These are phyloP conservation scores for Ptychadena robeensis DNA, from an alignment of 2,797 vertebrate genomes.

Conservation along the genomic window DNA sequence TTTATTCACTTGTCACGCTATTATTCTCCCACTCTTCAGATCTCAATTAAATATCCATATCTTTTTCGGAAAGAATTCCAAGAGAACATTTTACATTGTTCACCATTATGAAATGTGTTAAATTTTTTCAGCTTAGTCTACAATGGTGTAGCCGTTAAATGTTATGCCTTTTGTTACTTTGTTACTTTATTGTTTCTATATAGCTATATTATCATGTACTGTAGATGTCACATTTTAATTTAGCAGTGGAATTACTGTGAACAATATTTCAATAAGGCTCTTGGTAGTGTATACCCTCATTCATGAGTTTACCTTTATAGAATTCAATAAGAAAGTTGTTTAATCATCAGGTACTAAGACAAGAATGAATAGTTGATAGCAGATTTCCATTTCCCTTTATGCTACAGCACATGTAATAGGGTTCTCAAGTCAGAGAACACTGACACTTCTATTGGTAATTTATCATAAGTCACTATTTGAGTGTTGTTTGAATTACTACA, in stretches of 20 bases:
- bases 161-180: not conserved
- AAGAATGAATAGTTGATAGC: not conserved
- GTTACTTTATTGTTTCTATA: not conserved
- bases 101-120: slow-evolving; percentile 5
- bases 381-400: not conserved
- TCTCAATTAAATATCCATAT: slow-evolving; percentile 34
- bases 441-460: no score
- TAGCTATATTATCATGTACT: not conserved
- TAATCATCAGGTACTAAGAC: not conserved
- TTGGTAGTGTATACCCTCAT: not conserved
- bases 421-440: no score
- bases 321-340: not conserved
- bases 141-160: not conserved
- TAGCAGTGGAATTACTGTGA: not conserved
- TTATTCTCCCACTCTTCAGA: slow-evolving; percentile 1
- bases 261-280: not conserved
- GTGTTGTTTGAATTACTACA: no score
- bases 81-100: slow-evolving; percentile 18
- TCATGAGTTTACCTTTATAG: not conserved
- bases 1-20: slow-evolving; percentile 6
- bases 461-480: no score
- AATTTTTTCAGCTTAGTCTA: slow-evolving; percentile 4
- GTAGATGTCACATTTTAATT: not conserved
- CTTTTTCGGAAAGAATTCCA: not conserved
- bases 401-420: not conserved